phyloP scores from a whole-genome alignment of 1,140 invertebrate species.

The Mycetomoellerius zeteki region DNA sequence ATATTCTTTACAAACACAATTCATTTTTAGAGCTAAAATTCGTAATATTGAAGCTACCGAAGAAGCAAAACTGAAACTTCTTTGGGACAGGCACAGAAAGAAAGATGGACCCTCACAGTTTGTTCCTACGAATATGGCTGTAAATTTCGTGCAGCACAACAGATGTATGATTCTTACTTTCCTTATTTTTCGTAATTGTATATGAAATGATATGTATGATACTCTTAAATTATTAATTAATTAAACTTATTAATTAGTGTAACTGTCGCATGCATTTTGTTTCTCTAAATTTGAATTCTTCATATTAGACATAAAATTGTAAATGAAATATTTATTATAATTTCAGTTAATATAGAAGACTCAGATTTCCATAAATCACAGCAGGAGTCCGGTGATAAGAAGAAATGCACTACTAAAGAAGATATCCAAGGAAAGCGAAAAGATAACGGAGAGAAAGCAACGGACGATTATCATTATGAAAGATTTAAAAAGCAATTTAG shows the following conservation, averaged over 20 bases:
- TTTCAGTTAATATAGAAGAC: conserved; percentile 94
- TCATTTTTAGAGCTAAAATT: conserved; percentile 94
- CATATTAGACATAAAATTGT: conserved; percentile 39
- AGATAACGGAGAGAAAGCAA: conserved; percentile 95
- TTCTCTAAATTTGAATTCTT: background rate
- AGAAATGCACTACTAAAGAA: conserved; percentile 87
- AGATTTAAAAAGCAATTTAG: conserved; percentile 98
- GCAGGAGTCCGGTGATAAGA: conserved; percentile 87
- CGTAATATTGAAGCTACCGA: conserved; percentile 99
- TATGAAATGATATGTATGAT: conserved; percentile 13
- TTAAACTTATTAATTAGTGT: background rate
- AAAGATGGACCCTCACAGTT: conserved; percentile 98
- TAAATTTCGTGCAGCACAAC: conserved; percentile 99
- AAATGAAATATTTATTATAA: conserved; percentile 3
- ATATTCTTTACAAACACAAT: conserved; percentile 59
- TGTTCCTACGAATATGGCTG: conserved; percentile 99
- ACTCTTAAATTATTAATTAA: conserved; percentile 21
- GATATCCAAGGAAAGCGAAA: conserved; percentile 89
- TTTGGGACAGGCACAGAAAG: conserved; percentile 96
- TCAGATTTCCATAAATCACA: conserved; percentile 88
- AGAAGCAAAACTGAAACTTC: conserved; percentile 97
- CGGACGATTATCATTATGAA: conserved; percentile 99
- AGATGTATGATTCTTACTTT: conserved; percentile 90
- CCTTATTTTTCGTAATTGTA: conserved; percentile 10
- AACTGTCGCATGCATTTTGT: background rate